Percentiles rank a stretch among this genome's conserved stretches.
These are phyloP conservation scores for Enteromius treurensis DNA, from an alignment of 2,797 vertebrate genomes.

Conservation along the genomic window DNA sequence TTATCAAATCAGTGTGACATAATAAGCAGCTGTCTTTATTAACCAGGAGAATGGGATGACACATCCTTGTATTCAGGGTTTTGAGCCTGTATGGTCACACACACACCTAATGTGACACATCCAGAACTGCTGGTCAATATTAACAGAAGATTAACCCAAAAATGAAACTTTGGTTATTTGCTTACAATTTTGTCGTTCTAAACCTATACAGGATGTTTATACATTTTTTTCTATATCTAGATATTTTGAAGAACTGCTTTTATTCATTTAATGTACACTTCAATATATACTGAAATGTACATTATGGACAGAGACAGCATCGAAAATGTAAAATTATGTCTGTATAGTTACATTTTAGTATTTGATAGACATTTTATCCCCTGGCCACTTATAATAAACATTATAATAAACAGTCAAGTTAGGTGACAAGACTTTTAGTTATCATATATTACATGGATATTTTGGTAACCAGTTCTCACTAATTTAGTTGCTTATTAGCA, in stretches of 20 bases:
- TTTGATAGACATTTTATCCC: not conserved
- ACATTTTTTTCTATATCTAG: not conserved
- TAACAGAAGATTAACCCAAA: not conserved
- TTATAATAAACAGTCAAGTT: not conserved
- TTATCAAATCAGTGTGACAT: constrained; percentile 48
- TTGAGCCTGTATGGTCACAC: constrained; percentile 23
- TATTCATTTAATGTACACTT: not conserved
- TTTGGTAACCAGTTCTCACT: not conserved
- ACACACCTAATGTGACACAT: constrained; percentile 31
- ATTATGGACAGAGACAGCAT: not conserved
- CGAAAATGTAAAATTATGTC: not conserved
- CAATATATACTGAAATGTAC: not conserved
- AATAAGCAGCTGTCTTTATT: constrained; percentile 41
- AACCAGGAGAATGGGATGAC: not conserved
- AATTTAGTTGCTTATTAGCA: not conserved
- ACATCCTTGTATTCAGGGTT: constrained; percentile 3
- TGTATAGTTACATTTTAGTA: not conserved
- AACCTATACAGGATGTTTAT: not conserved
- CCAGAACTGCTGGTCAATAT: constrained; percentile 25
- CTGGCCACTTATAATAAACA: not conserved
- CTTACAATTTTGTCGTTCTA: not conserved
- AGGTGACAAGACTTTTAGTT: not conserved
- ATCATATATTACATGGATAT: not conserved
- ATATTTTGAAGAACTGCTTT: not conserved
- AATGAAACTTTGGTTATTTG: not conserved